These are phyloP conservation scores for Carassius auratus DNA, from an alignment of 2,113 vertebrate species.

Conservation along the genomic window DNA sequence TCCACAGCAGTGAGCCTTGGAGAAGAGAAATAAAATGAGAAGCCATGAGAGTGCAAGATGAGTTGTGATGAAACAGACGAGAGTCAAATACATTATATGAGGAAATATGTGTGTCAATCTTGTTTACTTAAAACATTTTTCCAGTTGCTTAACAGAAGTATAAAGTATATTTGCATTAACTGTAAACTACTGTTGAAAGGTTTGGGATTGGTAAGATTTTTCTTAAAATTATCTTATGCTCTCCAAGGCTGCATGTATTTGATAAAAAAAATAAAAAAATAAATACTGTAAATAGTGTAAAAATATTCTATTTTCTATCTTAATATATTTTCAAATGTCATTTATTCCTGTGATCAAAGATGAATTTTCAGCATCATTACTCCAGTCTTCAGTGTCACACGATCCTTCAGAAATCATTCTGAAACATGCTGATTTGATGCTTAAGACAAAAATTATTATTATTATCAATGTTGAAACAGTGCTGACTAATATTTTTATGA, in stretches of 20 bases:
- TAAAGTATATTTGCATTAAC: background rate
- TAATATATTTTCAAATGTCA: no score
- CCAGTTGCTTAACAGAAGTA: no score
- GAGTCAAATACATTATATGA: background rate
- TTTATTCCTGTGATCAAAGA: no score
- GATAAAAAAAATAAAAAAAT: no score
- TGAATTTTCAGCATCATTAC: no score
- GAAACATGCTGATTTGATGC: background rate
- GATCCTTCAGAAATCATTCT: no score
- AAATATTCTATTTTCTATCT: no score
- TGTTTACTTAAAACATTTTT: background rate
- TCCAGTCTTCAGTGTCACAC: no score
- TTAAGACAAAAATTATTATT: background rate
- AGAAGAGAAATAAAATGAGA: background rate
- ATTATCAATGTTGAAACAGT: background rate
- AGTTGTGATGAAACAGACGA: background rate
- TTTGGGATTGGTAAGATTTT: background rate
- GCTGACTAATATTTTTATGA: background rate
- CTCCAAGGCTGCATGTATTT: no score
- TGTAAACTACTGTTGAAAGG: background rate
- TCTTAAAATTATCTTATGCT: background rate
- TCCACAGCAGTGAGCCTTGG: constrained; percentile 78
- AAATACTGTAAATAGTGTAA: no score
- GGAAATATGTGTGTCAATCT: background rate
- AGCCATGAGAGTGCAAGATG: background rate